phyloP scores from a whole-genome alignment of 2,888 invertebrate genomes.

The Limnephilus lunatus region DNA sequence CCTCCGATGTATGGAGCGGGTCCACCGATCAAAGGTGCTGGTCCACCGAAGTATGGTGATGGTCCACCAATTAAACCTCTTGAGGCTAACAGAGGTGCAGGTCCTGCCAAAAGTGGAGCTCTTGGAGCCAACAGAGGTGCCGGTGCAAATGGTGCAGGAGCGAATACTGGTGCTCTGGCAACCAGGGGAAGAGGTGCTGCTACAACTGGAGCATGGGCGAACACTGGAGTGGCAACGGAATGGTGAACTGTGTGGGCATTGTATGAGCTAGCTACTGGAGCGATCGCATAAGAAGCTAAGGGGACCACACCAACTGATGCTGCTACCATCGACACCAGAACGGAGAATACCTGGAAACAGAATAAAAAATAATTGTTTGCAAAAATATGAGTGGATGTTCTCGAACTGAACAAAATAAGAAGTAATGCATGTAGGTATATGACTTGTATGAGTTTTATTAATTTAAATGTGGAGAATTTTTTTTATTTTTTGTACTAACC shows the following conservation, averaged over 20 bases:
- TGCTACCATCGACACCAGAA: conserved; percentile 28
- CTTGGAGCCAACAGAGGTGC: conserved; percentile 43
- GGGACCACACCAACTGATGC: conserved; percentile 42
- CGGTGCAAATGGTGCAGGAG: conserved; percentile 47
- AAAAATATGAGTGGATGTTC: background rate
- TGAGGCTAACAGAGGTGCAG: conserved; percentile 13
- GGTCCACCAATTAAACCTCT: conserved; percentile 23
- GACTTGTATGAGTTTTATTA: background rate
- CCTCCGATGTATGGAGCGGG: conserved; percentile 53
- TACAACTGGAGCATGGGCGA: conserved; percentile 62
- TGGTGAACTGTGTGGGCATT: conserved; percentile 87
- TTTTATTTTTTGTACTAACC: background rate
- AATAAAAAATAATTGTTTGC: too few species aligned
- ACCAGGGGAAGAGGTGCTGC: conserved; percentile 28
- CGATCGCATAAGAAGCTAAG: conserved; percentile 68
- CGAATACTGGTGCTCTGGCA: conserved; percentile 43
- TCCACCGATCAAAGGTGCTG: conserved; percentile 41
- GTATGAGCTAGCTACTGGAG: conserved; percentile 87
- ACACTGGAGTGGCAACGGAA: conserved; percentile 83
- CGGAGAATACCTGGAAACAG: conserved; percentile 41
- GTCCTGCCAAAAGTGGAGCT: conserved; percentile 50
- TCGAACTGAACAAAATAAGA: background rate
- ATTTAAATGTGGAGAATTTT: background rate
- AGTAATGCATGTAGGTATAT: background rate
- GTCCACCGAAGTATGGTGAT: conserved; percentile 46